phyloP scores from a whole-genome alignment of 1,140 invertebrate genomes.

The Brachionus rotundiformis region DNA sequence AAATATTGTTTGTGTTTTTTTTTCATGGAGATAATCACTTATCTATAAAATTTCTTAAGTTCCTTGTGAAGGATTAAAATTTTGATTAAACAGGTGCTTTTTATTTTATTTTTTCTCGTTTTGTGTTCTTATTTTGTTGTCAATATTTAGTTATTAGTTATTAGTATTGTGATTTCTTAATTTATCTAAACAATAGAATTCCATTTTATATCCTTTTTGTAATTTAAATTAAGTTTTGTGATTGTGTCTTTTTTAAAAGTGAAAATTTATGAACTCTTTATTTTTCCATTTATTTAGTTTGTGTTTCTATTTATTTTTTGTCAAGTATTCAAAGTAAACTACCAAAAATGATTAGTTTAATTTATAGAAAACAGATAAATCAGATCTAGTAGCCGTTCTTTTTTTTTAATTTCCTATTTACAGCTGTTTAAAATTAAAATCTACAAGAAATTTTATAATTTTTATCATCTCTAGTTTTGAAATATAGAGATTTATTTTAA shows the following conservation, averaged over 20 bases:
- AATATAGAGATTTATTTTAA: neutral
- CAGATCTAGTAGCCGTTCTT: constrained; percentile 13
- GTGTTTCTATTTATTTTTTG: constrained; percentile 11
- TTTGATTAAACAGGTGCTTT: neutral
- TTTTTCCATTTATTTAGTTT: constrained; percentile 12
- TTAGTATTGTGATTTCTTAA: neutral
- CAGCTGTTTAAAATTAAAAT: neutral
- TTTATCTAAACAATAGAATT: neutral
- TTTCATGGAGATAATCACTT: neutral
- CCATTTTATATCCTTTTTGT: constrained; percentile 1
- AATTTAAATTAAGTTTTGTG: constrained; percentile 7
- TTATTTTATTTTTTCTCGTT: neutral
- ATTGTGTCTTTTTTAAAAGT: neutral
- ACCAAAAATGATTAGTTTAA: constrained; percentile 6
- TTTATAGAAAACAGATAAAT: constrained; percentile 13
- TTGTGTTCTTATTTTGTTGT: neutral
- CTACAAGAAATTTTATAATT: neutral
- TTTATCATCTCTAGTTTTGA: constrained; percentile 22
- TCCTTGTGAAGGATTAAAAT: neutral
- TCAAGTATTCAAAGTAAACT: neutral
- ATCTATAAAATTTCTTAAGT: neutral
- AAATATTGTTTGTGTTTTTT: constrained; percentile 6
- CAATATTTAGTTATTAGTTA: neutral
- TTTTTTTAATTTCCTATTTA: neutral
- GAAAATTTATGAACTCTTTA: neutral